These are phyloP conservation scores for Leptinotarsa peninsularis DNA, from an alignment of 2,888 invertebrate genomes.

Conservation along the genomic window DNA sequence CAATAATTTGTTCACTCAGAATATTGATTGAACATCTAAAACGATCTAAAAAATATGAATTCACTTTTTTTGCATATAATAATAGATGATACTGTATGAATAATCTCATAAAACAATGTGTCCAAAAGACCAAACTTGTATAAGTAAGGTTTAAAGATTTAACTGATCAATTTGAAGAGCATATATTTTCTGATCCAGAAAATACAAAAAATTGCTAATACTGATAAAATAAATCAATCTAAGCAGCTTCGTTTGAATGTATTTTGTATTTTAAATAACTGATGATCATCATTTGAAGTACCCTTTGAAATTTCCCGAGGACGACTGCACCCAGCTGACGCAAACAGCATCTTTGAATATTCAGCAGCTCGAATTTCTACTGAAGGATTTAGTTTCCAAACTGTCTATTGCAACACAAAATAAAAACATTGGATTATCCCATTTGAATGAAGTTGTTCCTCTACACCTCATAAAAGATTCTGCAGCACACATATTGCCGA, in stretches of 20 bases:
- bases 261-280: too few relatives aligned
- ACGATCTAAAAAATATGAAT: too few relatives aligned
- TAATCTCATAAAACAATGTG: too few relatives aligned
- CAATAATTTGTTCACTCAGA: too few relatives aligned
- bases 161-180: too few relatives aligned
- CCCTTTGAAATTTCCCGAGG: conserved; percentile 57
- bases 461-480: conserved; percentile 61
- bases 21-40: too few relatives aligned
- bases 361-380: conserved; percentile 66
- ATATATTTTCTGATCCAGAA: too few relatives aligned
- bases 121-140: too few relatives aligned
- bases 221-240: neutral
- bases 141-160: too few relatives aligned
- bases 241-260: too few relatives aligned
- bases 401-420: conserved; percentile 65
- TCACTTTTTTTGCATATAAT: too few relatives aligned
- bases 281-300: conserved; percentile 61
- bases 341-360: conserved; percentile 50
- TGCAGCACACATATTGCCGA: conserved; percentile 65
- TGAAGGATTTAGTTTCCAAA: conserved; percentile 73
- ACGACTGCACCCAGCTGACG: conserved; percentile 34
- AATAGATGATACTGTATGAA: too few relatives aligned
- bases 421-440: conserved; percentile 56
- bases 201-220: neutral
- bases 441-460: conserved; percentile 58